These are phyloP conservation scores for Nannoperca australis DNA, from an alignment of 2,797 vertebrate species.

Conservation along the genomic window DNA sequence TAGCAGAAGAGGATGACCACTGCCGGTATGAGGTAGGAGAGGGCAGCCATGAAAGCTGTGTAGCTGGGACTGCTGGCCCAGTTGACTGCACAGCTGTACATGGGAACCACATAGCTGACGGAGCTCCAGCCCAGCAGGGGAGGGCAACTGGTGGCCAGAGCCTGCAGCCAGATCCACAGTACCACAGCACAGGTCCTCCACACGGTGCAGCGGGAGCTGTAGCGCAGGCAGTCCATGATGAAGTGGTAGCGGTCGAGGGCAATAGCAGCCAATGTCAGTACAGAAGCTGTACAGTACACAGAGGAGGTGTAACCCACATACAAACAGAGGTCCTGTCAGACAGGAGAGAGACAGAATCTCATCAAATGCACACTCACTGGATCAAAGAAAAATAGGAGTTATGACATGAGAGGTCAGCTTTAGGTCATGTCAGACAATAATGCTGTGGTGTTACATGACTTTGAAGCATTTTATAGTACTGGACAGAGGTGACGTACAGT, in stretches of 20 bases:
- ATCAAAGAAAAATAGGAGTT: neutral
- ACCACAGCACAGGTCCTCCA: slow-evolving; percentile 82
- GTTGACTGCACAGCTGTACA: slow-evolving; percentile 86
- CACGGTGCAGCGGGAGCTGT: slow-evolving; percentile 85
- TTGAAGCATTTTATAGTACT: neutral
- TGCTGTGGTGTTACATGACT: neutral
- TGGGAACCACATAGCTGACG: slow-evolving; percentile 80
- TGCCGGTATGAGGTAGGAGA: slow-evolving; percentile 85
- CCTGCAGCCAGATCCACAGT: slow-evolving; percentile 90
- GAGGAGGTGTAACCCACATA: slow-evolving; percentile 90
- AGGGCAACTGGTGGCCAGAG: slow-evolving; percentile 85
- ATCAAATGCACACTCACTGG: slow-evolving; percentile 2
- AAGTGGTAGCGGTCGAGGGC: slow-evolving; percentile 89
- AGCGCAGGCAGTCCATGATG: slow-evolving; percentile 88
- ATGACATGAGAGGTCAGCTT: neutral
- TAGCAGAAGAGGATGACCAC: slow-evolving; percentile 88
- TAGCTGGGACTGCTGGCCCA: slow-evolving; percentile 87
- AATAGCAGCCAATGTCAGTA: slow-evolving; percentile 87
- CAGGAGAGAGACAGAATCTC: slow-evolving; percentile 35
- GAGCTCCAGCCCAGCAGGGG: slow-evolving; percentile 88
- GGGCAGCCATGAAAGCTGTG: slow-evolving; percentile 76
- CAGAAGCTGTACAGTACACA: slow-evolving; percentile 88
- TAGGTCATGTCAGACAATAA: neutral
- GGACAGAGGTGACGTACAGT: slow-evolving; percentile 73
- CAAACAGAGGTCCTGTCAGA: slow-evolving; percentile 83